Evolutionary conservation across 2,888 invertebrate genomes (phyloP), one percentile per base, ranked within the genome.

Genomic region (Pseudoips prasinana): DNA sequence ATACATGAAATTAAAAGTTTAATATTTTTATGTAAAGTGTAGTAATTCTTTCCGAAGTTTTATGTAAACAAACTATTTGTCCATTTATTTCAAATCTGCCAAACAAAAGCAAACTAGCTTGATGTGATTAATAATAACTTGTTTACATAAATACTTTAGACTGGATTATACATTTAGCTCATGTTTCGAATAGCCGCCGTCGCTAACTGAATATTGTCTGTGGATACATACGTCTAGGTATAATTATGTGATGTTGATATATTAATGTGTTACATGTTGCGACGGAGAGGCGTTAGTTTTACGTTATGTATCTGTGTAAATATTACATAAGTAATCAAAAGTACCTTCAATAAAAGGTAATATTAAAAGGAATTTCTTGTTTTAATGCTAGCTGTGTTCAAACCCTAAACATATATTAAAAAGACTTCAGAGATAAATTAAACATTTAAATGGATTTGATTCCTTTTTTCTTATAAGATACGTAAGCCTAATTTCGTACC

Each of bases 331-430:
- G 56, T 33, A 31, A 58, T 50, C 54, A 55, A 58, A 75, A 73
- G 60, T 75, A 76, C 66, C 64, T 70, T 70, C 36, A 69, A 74
- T 77, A 72, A 78, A 75, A 69, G 67, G 57, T 47, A 43, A 48
- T 34, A 34, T n/a, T n/a, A 39, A 45, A 56, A 39, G 33, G 29
- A n/a, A 29, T 22, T 20, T 19, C 10, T 30, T 31, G 46, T 55
- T 49, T 48, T 14, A 33, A 36, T 48, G 3, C n/a, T 14, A 14
- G 14, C 5, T 14, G 14, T 14, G n/a, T n/a, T n/a, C n/a, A n/a
- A n/a, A n/a, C n/a, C n/a, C n/a, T n/a, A n/a, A n/a, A n/a, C n/a
- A n/a, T n/a, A n/a, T n/a, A n/a, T n/a, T n/a, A n/a, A n/a, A n/a
- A n/a, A n/a, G n/a, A n/a, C n/a, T n/a, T n/a, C n/a, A n/a, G n/a